phyloP scores from a whole-genome alignment of 1,140 invertebrate species.

The Bombus cullumanus region DNA sequence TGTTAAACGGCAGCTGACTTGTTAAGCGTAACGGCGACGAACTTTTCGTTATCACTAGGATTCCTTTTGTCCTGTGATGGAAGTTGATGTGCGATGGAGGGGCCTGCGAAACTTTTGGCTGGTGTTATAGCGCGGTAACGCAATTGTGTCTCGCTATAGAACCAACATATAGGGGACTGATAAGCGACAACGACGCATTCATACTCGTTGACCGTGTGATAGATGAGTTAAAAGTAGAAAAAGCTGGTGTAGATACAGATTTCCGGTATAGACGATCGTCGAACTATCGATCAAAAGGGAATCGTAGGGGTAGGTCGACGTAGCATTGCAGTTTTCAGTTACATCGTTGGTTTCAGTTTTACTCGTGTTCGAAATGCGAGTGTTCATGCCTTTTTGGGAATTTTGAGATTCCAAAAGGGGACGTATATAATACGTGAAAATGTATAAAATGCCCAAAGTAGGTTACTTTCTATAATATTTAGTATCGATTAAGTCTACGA shows the following conservation, averaged over 20 bases:
- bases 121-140: background rate
- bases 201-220: background rate
- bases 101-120: background rate
- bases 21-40: background rate
- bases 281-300: background rate
- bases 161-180: background rate
- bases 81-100: background rate
- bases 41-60: constrained; percentile 35
- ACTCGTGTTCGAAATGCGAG: no score
- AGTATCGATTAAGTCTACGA: no score
- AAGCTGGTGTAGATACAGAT: background rate
- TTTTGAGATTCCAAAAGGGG: no score
- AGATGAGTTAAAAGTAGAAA: background rate
- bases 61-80: constrained; percentile 4
- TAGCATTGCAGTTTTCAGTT: background rate
- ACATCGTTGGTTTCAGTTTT: background rate
- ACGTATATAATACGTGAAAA: no score
- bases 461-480: no score
- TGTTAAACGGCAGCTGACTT: background rate
- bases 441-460: no score
- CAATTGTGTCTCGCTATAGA: background rate
- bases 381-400: no score
- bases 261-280: background rate
- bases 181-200: constrained; percentile 4
- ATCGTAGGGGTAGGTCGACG: background rate